Base-by-base conservation (phyloP, 1,140 invertebrate genomes). In the Episyrphus balteatus region DNA sequence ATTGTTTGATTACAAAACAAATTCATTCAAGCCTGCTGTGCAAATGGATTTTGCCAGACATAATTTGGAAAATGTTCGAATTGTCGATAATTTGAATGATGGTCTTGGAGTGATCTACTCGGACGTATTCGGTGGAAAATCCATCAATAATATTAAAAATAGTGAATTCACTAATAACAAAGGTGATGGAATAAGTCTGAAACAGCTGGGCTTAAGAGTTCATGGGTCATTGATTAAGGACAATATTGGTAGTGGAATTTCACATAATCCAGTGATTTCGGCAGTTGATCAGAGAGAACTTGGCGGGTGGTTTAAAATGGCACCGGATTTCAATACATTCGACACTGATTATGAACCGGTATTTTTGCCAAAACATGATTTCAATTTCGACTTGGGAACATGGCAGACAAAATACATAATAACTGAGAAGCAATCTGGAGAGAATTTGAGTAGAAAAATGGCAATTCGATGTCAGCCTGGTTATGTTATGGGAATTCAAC, bases 21-120 rank as follows among this genome's bases (percentile, higher is more conserved):
- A 88, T 67, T 65, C 77, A 3, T 97, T 98, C 55, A 92, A 89
- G 62, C 88, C 88, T 40, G 96, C 94, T 0, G 68, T 99, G 2
- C 92, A 96, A 73, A 87, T 98, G 47, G 96, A 99, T 70, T 95
- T 98, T 69, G 88, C 92, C 44, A 80, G 88, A 45, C 93, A 98
- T 61, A 84, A 87, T 19, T 73, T 98, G 51, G 84, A 92, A 59
- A 86, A 86, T 53, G 78, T 95, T 5, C 77, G 79, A 55, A 73
- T 95, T 2, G 70, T 77, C 0, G 80, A 89, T 53, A 95, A 93
- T 66, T 78, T 84, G 21, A 83, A 90, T 59, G 88, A 93, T 66
- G 92, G 92, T 0, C 65, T 95, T 13, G 90, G 89, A 12, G 77
- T 95, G 32, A 69, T 92, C 15, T 94, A 92, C 63, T 88, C 88